Percentiles rank a stretch among this genome's conserved stretches.
Evolutionary conservation across 2,797 vertebrate species (phyloP).

Genomic region (Galago senegalensis): DNA sequence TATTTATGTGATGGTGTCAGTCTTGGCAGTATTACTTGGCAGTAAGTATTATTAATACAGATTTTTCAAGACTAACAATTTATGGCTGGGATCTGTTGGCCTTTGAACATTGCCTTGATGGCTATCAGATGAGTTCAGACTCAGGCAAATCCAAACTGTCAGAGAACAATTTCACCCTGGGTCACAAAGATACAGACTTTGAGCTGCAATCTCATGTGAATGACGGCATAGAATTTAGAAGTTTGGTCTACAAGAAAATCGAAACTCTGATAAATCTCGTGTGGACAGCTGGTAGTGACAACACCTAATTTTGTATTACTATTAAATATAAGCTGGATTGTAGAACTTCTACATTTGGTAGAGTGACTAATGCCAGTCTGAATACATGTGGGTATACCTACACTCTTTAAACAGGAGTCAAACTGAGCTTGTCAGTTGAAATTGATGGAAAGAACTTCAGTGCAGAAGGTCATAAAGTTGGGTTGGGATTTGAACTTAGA

Average conservation of each 20-base stretch:
- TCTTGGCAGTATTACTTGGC: constrained; percentile 85
- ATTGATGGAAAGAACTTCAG: neutral
- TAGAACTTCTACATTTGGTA: neutral
- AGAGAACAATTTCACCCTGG: constrained; percentile 94
- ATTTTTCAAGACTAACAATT: constrained; percentile 93
- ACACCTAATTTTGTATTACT: neutral
- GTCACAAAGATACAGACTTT: constrained; percentile 93
- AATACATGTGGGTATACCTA: neutral
- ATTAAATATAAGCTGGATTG: neutral
- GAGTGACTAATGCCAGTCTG: neutral
- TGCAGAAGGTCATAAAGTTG: neutral
- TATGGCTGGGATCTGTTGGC: constrained; percentile 92
- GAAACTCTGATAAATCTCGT: neutral
- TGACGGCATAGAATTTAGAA: neutral
- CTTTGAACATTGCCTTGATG: constrained; percentile 93
- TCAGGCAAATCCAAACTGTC: constrained; percentile 93
- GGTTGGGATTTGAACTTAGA: neutral
- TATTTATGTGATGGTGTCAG: neutral
- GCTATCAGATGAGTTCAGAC: constrained; percentile 94
- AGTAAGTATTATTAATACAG: constrained; percentile 92
- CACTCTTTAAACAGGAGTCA: neutral
- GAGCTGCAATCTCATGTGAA: constrained; percentile 94
- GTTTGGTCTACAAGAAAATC: neutral
- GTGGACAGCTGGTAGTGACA: neutral
- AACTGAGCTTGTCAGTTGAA: neutral